Percentiles rank a stretch among this genome's conserved stretches.
Evolutionary conservation across 2,888 invertebrate genomes (phyloP).

Genomic region (Athalia cordata): DNA sequence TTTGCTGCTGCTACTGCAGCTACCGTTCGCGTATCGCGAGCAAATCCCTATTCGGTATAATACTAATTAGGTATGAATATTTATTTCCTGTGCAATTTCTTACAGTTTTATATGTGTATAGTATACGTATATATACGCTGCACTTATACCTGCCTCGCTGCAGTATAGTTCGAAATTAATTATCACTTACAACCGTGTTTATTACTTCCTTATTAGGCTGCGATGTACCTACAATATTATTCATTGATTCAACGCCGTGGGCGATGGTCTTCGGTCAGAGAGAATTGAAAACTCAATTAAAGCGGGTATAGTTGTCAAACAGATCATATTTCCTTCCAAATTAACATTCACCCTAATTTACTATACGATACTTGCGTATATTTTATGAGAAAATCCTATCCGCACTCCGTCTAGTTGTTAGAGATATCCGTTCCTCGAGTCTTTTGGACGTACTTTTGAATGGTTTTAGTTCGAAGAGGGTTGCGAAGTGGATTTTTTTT

Average conservation of each 20-base stretch:
- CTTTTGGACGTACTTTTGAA: no score
- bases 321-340: not conserved
- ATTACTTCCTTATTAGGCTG: constrained; percentile 37
- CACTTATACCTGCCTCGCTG: not conserved
- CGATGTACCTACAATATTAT: not conserved
- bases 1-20: not conserved
- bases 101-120: not conserved
- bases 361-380: no score
- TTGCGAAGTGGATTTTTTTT: no score
- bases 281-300: constrained; percentile 1
- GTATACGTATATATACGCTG: not conserved
- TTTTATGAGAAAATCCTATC: no score
- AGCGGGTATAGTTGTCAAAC: not conserved
- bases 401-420: no score
- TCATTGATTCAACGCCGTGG: constrained; percentile 1
- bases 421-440: no score
- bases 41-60: not conserved
- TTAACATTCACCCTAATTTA: not conserved
- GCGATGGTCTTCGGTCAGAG: no score
- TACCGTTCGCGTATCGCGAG: not conserved
- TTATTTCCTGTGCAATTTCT: not conserved
- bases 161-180: constrained; percentile 27
- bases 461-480: no score
- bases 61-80: constrained; percentile 12
- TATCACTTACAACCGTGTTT: constrained; percentile 20